Evolutionary conservation across 1,140 invertebrate species (phyloP).

Genomic region (Sitobion miscanthi): DNA sequence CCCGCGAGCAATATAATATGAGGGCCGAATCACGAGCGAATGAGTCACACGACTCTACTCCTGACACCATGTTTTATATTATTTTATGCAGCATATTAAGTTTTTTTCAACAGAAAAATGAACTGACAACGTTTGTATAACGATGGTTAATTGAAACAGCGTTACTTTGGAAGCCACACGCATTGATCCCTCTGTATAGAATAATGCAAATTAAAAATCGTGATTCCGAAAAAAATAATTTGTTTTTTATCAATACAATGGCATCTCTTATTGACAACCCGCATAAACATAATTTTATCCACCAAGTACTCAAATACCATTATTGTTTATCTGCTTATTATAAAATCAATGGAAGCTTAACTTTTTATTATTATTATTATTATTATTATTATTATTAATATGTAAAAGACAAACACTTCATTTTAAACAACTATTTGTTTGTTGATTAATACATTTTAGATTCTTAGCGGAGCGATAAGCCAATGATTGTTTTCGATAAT

Average conservation of each 20-base stretch:
- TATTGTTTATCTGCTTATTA: not conserved
- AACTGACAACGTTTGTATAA: not conserved
- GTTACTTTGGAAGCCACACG: not conserved
- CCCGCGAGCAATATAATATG: not conserved
- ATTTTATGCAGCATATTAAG: not conserved
- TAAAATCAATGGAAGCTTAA: not conserved
- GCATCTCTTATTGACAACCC: not conserved
- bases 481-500: not conserved
- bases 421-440: not conserved
- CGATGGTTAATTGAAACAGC: not conserved
- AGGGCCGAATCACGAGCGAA: not conserved
- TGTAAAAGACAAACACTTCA: not conserved
- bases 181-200: not conserved
- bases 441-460: not conserved
- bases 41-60: not conserved
- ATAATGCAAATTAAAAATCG: not conserved
- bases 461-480: not conserved
- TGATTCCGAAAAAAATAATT: not conserved
- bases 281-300: not conserved
- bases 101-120: not conserved
- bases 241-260: not conserved
- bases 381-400: not conserved
- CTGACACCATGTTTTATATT: not conserved
- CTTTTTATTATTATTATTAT: not conserved
- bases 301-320: not conserved